Evolutionary conservation across 2,113 vertebrate species (phyloP).

Genomic region (Gracilinanus agilis): DNA sequence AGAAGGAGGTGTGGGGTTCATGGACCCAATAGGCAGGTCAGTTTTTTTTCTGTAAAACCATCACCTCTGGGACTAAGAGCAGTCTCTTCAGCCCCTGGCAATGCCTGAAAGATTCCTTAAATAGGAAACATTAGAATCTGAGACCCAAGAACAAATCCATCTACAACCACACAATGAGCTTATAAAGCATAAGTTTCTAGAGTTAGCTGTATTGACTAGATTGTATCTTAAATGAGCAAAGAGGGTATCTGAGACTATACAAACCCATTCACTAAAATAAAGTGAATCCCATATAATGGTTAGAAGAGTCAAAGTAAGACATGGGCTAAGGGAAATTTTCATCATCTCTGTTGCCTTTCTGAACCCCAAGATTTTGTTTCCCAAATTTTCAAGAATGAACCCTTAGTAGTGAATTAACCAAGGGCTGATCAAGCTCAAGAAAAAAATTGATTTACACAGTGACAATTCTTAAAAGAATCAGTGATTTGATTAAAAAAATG

Average conservation of each 20-base stretch:
- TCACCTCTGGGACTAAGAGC: not conserved
- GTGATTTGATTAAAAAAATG: not conserved
- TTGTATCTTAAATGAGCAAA: not conserved
- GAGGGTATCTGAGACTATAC: not conserved
- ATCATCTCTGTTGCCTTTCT: not conserved
- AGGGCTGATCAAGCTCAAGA: not conserved
- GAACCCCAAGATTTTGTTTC: not conserved
- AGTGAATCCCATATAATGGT: not conserved
- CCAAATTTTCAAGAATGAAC: not conserved
- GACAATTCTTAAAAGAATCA: not conserved
- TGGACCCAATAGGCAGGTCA: conserved; percentile 20
- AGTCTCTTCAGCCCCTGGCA: not conserved
- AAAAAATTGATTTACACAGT: not conserved
- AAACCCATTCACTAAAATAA: not conserved
- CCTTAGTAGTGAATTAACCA: not conserved
- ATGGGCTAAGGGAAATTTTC: not conserved
- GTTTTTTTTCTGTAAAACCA: not conserved
- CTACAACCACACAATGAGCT: not conserved
- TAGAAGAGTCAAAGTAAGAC: not conserved
- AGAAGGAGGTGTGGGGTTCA: conserved; percentile 39
- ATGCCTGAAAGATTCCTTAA: not conserved
- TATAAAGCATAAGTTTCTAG: not conserved
- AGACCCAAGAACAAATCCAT: not conserved
- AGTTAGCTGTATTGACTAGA: not conserved
- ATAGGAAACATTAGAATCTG: not conserved